A percentile compares a stretch with the other conserved stretches of the same genome.
Conservation (phyloP, 2,888 invertebrate genomes). For the Pseudococcus viburni region DNA sequence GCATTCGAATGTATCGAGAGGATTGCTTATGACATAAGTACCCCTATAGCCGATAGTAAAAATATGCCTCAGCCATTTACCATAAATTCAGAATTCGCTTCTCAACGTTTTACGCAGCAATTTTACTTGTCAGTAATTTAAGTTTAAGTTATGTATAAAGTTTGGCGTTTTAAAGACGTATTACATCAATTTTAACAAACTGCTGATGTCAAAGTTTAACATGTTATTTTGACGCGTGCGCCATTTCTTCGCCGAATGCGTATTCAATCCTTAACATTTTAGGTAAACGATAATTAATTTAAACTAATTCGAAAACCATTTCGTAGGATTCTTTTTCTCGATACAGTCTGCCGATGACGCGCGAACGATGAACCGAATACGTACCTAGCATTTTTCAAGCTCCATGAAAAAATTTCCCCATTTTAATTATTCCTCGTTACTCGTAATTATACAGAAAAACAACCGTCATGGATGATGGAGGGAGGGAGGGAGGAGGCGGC, state of each 20-base stretch:
- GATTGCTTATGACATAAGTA: constrained; percentile 43
- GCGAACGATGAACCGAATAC: neutral
- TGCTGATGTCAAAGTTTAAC: constrained; percentile 60
- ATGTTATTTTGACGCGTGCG: constrained; percentile 60
- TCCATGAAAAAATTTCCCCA: too few relatives aligned
- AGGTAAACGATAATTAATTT: constrained; percentile 56
- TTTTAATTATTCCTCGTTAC: too few relatives aligned
- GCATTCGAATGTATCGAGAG: neutral
- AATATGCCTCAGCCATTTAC: constrained; percentile 38
- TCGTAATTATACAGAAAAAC: too few relatives aligned
- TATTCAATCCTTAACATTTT: neutral
- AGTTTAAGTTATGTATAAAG: constrained; percentile 59
- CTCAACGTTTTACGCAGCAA: constrained; percentile 1
- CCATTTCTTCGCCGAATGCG: neutral
- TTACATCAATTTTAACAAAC: constrained; percentile 63
- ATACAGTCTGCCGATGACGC: constrained; percentile 12
- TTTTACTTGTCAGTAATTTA: constrained; percentile 31
- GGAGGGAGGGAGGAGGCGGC: too few relatives aligned
- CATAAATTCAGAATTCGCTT: constrained; percentile 26
- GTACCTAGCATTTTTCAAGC: neutral
- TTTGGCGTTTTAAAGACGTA: constrained; percentile 58
- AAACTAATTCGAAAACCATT: constrained; percentile 49
- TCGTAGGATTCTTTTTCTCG: constrained; percentile 25
- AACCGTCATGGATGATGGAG: too few relatives aligned
- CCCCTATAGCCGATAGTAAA: constrained; percentile 28